Conservation (phyloP, 2,113 vertebrate species). For the Ellobius talpinus region DNA sequence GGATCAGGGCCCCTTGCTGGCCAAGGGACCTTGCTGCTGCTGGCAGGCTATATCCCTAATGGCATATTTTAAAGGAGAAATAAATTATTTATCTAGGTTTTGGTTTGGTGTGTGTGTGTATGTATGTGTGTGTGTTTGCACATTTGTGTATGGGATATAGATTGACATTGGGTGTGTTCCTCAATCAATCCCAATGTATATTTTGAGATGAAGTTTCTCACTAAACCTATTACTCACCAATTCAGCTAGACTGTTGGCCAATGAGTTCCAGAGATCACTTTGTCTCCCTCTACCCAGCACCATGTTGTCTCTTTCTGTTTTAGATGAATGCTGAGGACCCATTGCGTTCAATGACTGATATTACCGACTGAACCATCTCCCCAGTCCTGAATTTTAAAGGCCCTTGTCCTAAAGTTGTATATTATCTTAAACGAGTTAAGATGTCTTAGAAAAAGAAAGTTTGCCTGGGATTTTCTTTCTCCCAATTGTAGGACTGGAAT, state of each 20-base stretch:
- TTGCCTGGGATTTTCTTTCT: not conserved
- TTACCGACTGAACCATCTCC: not conserved
- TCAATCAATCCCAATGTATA: not conserved
- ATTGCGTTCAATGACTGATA: not conserved
- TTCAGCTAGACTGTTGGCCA: not conserved
- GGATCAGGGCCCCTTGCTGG: too few species aligned
- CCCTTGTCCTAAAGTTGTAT: not conserved
- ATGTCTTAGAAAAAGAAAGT: not conserved
- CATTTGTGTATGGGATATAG: not conserved
- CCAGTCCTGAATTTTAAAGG: not conserved
- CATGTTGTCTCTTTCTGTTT: not conserved
- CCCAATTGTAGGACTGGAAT: not conserved
- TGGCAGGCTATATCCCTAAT: too few species aligned
- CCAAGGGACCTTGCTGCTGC: too few species aligned
- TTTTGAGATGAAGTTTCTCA: not conserved
- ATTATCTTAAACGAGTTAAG: not conserved
- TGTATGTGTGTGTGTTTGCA: not conserved
- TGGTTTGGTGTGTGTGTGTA: not conserved
- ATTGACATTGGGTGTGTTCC: not conserved
- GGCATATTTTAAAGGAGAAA: not conserved
- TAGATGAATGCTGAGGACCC: not conserved
- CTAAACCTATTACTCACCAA: not conserved
- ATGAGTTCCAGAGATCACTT: not conserved
- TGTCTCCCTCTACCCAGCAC: not conserved
- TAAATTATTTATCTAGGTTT: not conserved